These are phyloP conservation scores for Serinus canaria DNA, from an alignment of 2,113 vertebrate genomes.

Conservation along the genomic window DNA sequence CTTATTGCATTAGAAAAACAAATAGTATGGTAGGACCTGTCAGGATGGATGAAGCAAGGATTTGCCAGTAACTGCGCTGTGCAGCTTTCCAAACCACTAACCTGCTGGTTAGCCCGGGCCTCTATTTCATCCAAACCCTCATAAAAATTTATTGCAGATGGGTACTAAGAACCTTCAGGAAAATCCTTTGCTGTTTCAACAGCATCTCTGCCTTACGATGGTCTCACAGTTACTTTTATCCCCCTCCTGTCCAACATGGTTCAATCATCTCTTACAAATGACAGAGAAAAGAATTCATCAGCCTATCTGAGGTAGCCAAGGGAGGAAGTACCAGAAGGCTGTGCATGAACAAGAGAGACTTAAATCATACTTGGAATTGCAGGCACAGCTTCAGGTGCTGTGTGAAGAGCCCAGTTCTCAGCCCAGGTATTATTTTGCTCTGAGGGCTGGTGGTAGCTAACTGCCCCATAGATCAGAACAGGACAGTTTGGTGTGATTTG, in stretches of 20 bases:
- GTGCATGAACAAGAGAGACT: neutral
- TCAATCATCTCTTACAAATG: neutral
- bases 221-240: neutral
- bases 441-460: neutral
- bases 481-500: neutral
- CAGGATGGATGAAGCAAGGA: neutral
- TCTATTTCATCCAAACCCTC: neutral
- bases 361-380: conserved; percentile 14
- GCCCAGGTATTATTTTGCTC: neutral
- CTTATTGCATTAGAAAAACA: conserved; percentile 6
- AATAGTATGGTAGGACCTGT: conserved; percentile 1
- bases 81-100: conserved; percentile 15
- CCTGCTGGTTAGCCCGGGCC: neutral
- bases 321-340: neutral
- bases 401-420: neutral
- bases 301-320: neutral
- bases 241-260: neutral
- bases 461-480: neutral
- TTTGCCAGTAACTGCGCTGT: neutral
- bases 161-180: neutral
- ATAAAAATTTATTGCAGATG: conserved; percentile 29
- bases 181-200: neutral
- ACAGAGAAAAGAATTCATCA: neutral
- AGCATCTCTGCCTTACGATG: neutral
- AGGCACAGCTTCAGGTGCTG: neutral